Evolutionary conservation across 2,888 invertebrate species (phyloP).

Genomic region (Coenonympha glycerion): DNA sequence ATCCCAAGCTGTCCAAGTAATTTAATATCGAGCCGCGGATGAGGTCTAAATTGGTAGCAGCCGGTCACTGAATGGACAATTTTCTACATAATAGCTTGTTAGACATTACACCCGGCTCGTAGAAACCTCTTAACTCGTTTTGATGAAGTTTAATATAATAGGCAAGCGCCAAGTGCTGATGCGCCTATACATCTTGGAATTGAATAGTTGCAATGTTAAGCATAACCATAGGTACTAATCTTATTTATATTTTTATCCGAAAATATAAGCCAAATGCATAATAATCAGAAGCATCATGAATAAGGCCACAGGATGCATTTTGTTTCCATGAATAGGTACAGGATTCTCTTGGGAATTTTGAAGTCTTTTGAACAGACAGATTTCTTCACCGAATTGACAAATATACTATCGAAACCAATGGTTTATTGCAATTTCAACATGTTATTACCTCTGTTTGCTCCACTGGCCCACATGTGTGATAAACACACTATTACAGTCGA

Average conservation of each 20-base stretch:
- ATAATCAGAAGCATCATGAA: no score
- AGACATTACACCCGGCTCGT: conserved; percentile 25
- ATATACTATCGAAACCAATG: no score
- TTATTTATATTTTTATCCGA: no score
- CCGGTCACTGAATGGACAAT: conserved; percentile 67
- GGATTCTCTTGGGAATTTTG: no score
- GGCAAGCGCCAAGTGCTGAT: neutral
- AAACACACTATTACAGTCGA: conserved; percentile 16
- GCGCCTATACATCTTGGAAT: no score
- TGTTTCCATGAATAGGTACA: no score
- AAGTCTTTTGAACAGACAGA: no score
- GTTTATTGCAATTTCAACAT: conserved; percentile 11
- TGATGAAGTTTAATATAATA: conserved; percentile 4
- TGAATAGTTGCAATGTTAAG: no score
- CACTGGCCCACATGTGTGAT: conserved; percentile 27
- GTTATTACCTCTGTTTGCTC: conserved; percentile 26
- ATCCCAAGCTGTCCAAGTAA: conserved; percentile 58
- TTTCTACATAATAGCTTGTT: conserved; percentile 55
- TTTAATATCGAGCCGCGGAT: conserved; percentile 63
- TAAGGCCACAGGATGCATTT: no score
- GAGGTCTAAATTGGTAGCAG: conserved; percentile 67
- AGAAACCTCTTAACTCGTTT: conserved; percentile 20
- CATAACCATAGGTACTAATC: no score
- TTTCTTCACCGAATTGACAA: no score
- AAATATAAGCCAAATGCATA: no score